Percentiles rank a stretch among this genome's conserved stretches.
Evolutionary conservation across 2,888 invertebrate genomes (phyloP).

Genomic region (Sympetrum striolatum): DNA sequence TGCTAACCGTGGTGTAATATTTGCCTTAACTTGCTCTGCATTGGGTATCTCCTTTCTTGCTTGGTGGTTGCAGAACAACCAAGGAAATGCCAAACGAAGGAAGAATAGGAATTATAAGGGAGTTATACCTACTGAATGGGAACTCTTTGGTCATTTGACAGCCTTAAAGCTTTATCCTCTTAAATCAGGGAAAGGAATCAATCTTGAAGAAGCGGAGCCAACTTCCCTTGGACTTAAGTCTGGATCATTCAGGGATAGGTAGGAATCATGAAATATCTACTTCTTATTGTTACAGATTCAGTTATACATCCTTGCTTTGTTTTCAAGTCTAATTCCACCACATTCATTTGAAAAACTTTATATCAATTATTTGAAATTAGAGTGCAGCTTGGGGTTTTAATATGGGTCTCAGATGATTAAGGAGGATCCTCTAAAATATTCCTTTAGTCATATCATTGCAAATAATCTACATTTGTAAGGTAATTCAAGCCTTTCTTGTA

Average conservation of each 20-base stretch:
- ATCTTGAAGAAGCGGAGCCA: slow-evolving; percentile 63
- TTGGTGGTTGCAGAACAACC: background rate
- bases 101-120: slow-evolving; percentile 48
- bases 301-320: no score
- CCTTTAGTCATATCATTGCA: no score
- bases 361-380: no score
- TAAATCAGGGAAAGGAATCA: slow-evolving; percentile 66
- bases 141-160: slow-evolving; percentile 65
- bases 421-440: no score
- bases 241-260: slow-evolving; percentile 67
- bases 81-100: background rate
- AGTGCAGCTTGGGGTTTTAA: no score
- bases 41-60: background rate
- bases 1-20: background rate
- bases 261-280: slow-evolving; percentile 15
- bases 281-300: no score
- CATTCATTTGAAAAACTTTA: no score
- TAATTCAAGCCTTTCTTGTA: no score
- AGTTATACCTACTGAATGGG: slow-evolving; percentile 63
- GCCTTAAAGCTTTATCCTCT: slow-evolving; percentile 66
- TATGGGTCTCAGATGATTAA: no score
- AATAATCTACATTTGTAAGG: no score
- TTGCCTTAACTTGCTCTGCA: background rate
- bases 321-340: no score
- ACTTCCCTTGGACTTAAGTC: slow-evolving; percentile 64